Percentiles rank a stretch among this genome's conserved stretches.
Evolutionary conservation across 2,888 invertebrate genomes (phyloP).

Genomic region (Apamea sordens): DNA sequence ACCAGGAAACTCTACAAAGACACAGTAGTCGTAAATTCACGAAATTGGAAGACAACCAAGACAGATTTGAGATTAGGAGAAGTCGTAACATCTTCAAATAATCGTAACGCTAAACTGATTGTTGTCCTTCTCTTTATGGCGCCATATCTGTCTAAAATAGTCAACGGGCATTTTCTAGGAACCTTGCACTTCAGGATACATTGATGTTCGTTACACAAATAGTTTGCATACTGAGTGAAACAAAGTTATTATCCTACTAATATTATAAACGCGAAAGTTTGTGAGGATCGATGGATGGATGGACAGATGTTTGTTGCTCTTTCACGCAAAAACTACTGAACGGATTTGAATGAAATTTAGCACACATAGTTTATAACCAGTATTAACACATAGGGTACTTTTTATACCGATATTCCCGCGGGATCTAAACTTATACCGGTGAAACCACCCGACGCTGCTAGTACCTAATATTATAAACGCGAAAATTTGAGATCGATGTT

Average conservation of each 20-base stretch:
- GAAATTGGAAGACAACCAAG: slow-evolving; percentile 65
- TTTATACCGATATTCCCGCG: too few relatives aligned
- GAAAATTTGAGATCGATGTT: too few relatives aligned
- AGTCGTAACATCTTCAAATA: slow-evolving; percentile 58
- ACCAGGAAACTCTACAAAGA: slow-evolving; percentile 54
- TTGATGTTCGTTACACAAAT: slow-evolving; percentile 53
- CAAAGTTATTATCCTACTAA: slow-evolving; percentile 14
- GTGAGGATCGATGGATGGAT: too few relatives aligned
- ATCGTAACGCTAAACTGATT: slow-evolving; percentile 50
- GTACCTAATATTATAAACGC: too few relatives aligned
- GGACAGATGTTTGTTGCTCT: too few relatives aligned
- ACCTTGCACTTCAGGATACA: slow-evolving; percentile 46
- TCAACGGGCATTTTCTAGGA: slow-evolving; percentile 31
- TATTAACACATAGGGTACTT: too few relatives aligned
- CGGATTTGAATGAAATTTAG: too few relatives aligned
- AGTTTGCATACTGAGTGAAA: slow-evolving; percentile 25
- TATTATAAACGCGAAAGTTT: too few relatives aligned
- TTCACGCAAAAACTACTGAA: too few relatives aligned
- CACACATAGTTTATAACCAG: too few relatives aligned
- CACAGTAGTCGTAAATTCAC: slow-evolving; percentile 53
- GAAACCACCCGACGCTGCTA: too few relatives aligned
- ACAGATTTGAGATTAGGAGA: slow-evolving; percentile 52
- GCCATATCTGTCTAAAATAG: slow-evolving; percentile 39
- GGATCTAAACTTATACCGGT: too few relatives aligned
- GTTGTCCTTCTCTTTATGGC: slow-evolving; percentile 38